phyloP scores from a whole-genome alignment of 1,140 invertebrate genomes.

The Globodera rostochiensis region DNA sequence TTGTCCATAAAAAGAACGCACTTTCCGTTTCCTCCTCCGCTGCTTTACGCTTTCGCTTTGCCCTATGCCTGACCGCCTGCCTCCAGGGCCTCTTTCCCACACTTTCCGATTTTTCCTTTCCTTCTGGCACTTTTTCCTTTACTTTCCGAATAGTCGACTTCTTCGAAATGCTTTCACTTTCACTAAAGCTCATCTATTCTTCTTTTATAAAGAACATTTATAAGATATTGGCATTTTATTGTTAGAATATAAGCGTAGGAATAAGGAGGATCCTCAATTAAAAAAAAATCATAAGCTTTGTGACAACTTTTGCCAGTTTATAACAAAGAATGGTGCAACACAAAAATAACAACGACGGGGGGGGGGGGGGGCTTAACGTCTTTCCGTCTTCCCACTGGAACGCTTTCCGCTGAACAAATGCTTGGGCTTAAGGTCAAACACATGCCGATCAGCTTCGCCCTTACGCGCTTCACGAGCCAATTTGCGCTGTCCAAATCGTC shows the following conservation, averaged over 20 bases:
- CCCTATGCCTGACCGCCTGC: constrained; percentile 27
- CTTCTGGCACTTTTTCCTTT: not conserved
- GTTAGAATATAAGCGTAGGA: not conserved
- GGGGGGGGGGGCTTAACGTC: constrained; percentile 72
- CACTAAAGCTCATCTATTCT: not conserved
- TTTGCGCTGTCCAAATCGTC: constrained; percentile 80
- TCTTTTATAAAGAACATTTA: not conserved
- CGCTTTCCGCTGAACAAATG: constrained; percentile 93
- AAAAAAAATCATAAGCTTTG: not conserved
- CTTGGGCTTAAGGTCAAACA: constrained; percentile 88
- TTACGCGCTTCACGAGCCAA: constrained; percentile 83
- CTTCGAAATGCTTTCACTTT: not conserved
- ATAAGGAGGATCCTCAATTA: not conserved
- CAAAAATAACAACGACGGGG: not conserved
- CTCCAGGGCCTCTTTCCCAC: constrained; percentile 45
- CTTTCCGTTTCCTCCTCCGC: not conserved
- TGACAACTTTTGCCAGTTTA: not conserved
- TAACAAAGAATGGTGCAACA: not conserved
- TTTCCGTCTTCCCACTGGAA: constrained; percentile 85
- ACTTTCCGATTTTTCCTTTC: not conserved
- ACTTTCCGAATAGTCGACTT: not conserved
- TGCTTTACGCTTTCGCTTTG: constrained; percentile 18
- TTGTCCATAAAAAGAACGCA: not conserved
- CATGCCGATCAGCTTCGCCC: constrained; percentile 93
- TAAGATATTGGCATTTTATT: too few species aligned